A percentile compares a stretch with the other conserved stretches of the same genome.
Conservation (phyloP, 2,797 vertebrate genomes). For the Myotis myotis region DNA sequence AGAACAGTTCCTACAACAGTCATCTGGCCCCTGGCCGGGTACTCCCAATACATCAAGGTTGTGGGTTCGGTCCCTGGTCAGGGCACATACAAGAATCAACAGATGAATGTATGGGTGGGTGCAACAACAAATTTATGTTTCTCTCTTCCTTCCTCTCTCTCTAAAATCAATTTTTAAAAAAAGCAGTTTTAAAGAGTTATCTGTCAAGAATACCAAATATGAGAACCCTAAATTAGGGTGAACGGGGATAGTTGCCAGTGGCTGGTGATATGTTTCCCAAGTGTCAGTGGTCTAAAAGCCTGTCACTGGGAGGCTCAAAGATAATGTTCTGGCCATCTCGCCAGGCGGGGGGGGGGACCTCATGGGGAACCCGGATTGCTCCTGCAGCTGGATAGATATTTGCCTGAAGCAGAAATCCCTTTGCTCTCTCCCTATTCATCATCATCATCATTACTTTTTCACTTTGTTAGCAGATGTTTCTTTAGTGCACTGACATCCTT, state of each 20-base stretch:
- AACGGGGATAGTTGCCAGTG: neutral
- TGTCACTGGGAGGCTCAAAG: constrained; percentile 47
- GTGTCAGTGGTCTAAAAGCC: neutral
- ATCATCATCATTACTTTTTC: constrained; percentile 82
- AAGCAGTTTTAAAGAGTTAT: neutral
- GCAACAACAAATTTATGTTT: neutral
- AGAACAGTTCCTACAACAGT: neutral
- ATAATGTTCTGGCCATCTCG: constrained; percentile 57
- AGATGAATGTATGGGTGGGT: neutral
- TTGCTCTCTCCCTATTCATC: constrained; percentile 81
- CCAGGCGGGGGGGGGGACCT: constrained; percentile 36
- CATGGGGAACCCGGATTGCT: constrained; percentile 59
- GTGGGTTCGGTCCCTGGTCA: neutral
- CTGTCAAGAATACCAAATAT: neutral
- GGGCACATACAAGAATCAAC: neutral
- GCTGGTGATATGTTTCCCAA: neutral
- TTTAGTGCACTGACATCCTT: constrained; percentile 83
- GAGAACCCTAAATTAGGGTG: neutral
- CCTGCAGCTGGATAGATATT: constrained; percentile 79
- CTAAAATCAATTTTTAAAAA: neutral
- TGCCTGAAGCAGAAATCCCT: constrained; percentile 79
- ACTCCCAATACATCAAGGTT: neutral
- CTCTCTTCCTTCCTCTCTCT: neutral
- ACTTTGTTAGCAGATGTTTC: constrained; percentile 85
- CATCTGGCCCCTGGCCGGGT: neutral